Conservation (phyloP, 2,888 invertebrate genomes). For the Tenthredo distinguenda region DNA sequence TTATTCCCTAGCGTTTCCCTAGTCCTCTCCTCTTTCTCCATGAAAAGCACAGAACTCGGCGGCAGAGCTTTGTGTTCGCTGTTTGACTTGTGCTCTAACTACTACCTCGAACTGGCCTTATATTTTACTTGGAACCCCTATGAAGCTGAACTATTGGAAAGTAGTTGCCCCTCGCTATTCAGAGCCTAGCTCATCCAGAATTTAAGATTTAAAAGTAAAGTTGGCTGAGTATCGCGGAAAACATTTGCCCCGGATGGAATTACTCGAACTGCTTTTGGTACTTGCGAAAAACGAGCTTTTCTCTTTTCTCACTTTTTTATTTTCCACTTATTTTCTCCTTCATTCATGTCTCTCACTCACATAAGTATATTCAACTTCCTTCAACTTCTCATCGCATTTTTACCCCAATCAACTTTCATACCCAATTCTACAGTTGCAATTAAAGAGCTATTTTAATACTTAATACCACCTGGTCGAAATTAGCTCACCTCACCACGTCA, state of each 20-base stretch:
- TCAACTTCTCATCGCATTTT: background rate
- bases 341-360: background rate
- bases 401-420: background rate
- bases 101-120: constrained; percentile 41
- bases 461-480: background rate
- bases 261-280: constrained; percentile 21
- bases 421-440: background rate
- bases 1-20: constrained; percentile 45
- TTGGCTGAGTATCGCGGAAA: constrained; percentile 29
- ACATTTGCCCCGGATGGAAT: constrained; percentile 7
- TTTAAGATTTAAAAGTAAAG: constrained; percentile 32
- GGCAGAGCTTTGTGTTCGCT: constrained; percentile 48
- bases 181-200: constrained; percentile 34
- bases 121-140: constrained; percentile 50
- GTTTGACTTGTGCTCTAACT: constrained; percentile 51
- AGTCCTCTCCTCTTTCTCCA: constrained; percentile 14
- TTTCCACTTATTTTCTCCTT: background rate
- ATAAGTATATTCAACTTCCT: background rate
- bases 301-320: background rate
- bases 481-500: background rate
- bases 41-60: constrained; percentile 34
- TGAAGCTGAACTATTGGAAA: constrained; percentile 48
- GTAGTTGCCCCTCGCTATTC: constrained; percentile 20
- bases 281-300: background rate
- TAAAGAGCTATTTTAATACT: background rate